Evolutionary conservation across 2,113 vertebrate genomes (phyloP).

Genomic region (Corythoichthys haematopterus): DNA sequence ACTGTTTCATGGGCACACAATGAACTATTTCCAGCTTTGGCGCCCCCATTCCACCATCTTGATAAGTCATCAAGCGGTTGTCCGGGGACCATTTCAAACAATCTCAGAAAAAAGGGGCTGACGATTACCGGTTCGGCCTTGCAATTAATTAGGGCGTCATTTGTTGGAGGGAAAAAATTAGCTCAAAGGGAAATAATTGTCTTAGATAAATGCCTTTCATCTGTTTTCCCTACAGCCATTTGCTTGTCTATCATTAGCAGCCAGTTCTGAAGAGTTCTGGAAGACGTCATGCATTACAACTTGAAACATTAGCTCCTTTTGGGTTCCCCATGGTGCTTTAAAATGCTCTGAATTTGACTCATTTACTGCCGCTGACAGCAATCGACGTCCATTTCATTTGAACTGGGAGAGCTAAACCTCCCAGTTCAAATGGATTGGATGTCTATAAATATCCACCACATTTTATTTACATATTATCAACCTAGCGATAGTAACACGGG

Average conservation of each 20-base stretch:
- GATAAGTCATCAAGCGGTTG: slow-evolving; percentile 52
- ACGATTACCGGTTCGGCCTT: slow-evolving; percentile 30
- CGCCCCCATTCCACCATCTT: slow-evolving; percentile 26
- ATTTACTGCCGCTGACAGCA: too few relatives aligned
- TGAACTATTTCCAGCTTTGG: slow-evolving; percentile 52
- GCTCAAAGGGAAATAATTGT: slow-evolving; percentile 44
- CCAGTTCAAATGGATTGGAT: too few relatives aligned
- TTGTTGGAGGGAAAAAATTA: slow-evolving; percentile 26
- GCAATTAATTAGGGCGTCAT: slow-evolving; percentile 54
- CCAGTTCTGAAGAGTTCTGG: slow-evolving; percentile 4
- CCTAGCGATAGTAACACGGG: not conserved
- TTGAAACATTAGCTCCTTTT: not conserved
- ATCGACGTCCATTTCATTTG: too few relatives aligned
- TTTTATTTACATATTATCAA: not conserved
- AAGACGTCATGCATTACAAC: not conserved
- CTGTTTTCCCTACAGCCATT: slow-evolving; percentile 17
- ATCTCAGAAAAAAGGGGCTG: slow-evolving; percentile 39
- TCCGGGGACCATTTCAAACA: slow-evolving; percentile 52
- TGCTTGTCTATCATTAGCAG: slow-evolving; percentile 19
- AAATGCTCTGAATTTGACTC: too few relatives aligned
- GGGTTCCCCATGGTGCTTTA: not conserved
- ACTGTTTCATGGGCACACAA: slow-evolving; percentile 52
- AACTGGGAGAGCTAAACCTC: too few relatives aligned
- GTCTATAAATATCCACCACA: not conserved
- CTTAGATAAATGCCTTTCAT: slow-evolving; percentile 25